A percentile compares a stretch with the other conserved stretches of the same genome.
Evolutionary conservation across 53 echinoderm and acorn worm species (phyloP).

Genomic region (Patiria pectinifera): DNA sequence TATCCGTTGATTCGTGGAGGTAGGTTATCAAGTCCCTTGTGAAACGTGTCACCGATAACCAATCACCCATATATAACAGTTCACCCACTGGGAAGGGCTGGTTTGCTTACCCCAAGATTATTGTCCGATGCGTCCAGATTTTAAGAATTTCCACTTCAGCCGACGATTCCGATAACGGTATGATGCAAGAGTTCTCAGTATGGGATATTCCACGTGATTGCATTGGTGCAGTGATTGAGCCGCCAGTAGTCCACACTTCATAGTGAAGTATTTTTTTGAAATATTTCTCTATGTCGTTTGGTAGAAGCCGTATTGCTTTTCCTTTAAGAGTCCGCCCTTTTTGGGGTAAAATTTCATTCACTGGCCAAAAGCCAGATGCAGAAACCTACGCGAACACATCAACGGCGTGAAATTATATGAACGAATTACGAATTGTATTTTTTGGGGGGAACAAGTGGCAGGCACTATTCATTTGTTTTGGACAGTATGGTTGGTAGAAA

Average conservation of each 20-base stretch:
- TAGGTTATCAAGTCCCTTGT: too few relatives aligned
- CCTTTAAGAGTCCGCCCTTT: too few relatives aligned
- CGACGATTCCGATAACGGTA: background rate
- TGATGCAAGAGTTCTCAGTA: background rate
- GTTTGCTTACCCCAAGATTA: background rate
- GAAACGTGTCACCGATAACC: background rate
- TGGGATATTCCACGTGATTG: background rate
- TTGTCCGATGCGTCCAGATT: background rate
- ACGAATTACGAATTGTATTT: too few relatives aligned
- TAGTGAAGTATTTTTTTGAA: background rate
- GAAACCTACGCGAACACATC: too few relatives aligned
- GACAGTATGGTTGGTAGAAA: background rate
- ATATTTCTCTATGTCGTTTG: background rate
- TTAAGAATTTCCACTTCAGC: background rate
- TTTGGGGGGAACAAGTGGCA: background rate
- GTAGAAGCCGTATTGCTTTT: too few relatives aligned
- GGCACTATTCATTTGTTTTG: background rate
- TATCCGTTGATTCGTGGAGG: background rate
- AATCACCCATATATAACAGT: background rate
- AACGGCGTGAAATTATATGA: too few relatives aligned
- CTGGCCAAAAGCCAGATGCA: too few relatives aligned
- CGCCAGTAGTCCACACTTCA: background rate
- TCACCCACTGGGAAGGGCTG: background rate
- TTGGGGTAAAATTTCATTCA: too few relatives aligned
- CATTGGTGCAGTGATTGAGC: background rate